A percentile compares a stretch with the other conserved stretches of the same genome.
phyloP scores from a whole-genome alignment of 2,113 vertebrate genomes.

The Melanerpes aurifrons region DNA sequence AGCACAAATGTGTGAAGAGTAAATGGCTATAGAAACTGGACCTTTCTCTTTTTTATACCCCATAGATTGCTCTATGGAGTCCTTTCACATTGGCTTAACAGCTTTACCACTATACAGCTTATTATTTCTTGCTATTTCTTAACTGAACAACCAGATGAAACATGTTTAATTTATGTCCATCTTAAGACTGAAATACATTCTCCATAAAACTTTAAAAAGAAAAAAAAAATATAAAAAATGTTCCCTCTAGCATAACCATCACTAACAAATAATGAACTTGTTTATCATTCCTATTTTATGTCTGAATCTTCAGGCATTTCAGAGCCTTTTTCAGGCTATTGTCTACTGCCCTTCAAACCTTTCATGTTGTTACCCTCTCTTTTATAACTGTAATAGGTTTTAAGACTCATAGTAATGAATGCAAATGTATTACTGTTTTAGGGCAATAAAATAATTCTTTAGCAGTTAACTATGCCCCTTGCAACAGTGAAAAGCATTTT shows the following conservation, averaged over 20 bases:
- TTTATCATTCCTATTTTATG: slow-evolving; percentile 58
- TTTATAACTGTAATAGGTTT: slow-evolving; percentile 66
- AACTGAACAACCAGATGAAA: slow-evolving; percentile 28
- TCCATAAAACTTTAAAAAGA: slow-evolving; percentile 54
- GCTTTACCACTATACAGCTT: slow-evolving; percentile 42
- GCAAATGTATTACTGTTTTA: slow-evolving; percentile 70
- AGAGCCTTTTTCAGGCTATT: slow-evolving; percentile 45
- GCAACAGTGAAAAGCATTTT: slow-evolving; percentile 55
- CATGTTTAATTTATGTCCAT: slow-evolving; percentile 50
- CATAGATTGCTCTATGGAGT: slow-evolving; percentile 25
- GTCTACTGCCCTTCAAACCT: slow-evolving; percentile 62
- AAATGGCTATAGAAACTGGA: not conserved
- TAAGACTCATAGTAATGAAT: slow-evolving; percentile 68
- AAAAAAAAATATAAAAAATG: slow-evolving; percentile 48
- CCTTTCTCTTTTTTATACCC: slow-evolving; percentile 14
- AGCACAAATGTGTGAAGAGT: not conserved
- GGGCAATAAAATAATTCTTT: slow-evolving; percentile 61
- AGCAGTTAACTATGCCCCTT: slow-evolving; percentile 38
- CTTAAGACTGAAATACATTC: slow-evolving; percentile 41
- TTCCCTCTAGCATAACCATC: slow-evolving; percentile 2
- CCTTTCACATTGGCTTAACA: slow-evolving; percentile 35
- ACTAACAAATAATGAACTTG: slow-evolving; percentile 51
- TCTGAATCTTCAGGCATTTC: slow-evolving; percentile 52
- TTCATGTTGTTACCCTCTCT: slow-evolving; percentile 61
- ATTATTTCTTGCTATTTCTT: slow-evolving; percentile 62